Evolutionary conservation across 1,140 invertebrate species (phyloP).

Genomic region (Marisa cornuarietis): DNA sequence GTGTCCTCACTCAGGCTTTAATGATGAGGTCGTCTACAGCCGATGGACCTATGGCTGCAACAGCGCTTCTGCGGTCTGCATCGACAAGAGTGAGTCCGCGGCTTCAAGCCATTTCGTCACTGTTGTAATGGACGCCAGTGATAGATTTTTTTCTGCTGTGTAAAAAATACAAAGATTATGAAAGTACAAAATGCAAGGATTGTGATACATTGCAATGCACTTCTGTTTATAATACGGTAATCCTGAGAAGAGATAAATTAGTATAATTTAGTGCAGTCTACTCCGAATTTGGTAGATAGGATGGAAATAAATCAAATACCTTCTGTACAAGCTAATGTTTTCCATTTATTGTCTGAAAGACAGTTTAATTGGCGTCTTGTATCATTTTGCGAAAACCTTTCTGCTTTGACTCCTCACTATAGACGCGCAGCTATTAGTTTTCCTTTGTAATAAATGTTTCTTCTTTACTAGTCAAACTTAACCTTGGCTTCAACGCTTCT

Average conservation of each 20-base stretch:
- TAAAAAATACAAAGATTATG: not conserved
- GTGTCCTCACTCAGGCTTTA: conserved; percentile 52
- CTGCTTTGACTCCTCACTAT: no score
- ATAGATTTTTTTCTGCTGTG: not conserved
- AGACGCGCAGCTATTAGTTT: no score
- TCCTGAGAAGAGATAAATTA: no score
- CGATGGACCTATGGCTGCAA: no score
- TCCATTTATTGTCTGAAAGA: no score
- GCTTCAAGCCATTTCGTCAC: not conserved
- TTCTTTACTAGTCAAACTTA: conserved; percentile 42
- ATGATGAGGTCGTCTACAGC: conserved; percentile 10
- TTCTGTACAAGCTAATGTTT: no score
- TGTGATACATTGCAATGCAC: not conserved
- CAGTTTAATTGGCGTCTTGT: no score
- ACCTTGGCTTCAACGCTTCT: conserved; percentile 36
- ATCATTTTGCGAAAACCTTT: no score
- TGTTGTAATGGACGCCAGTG: no score
- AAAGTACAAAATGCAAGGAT: not conserved
- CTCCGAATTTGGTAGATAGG: no score
- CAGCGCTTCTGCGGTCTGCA: conserved; percentile 58
- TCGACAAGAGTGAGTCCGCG: conserved; percentile 46
- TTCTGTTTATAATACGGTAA: not conserved
- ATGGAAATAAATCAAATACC: no score
- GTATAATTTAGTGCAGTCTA: no score
- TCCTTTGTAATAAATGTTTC: not conserved